Base-by-base conservation (phyloP, 1,140 invertebrate genomes). In the Aleiodes sp. region DNA sequence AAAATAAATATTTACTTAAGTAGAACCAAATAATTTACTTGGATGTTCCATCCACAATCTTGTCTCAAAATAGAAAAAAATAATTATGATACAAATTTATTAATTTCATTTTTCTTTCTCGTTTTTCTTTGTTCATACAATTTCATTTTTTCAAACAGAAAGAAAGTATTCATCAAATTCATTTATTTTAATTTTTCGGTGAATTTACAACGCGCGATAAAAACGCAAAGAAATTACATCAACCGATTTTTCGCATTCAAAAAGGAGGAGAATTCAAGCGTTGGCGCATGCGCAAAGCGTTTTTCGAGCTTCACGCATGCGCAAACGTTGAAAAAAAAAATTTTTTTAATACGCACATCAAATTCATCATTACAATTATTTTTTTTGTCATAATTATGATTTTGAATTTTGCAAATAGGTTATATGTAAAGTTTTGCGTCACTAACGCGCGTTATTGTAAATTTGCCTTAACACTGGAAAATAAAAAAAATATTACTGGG, bases 1-100 rank as follows among this genome's bases (percentile, higher is more conserved):
- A 65, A 65, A 77, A 78, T 77, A 75, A 71, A 39, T 73, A 46
- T 46, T 61, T 35, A n/a, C 6, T 52, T 52, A 52, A 52, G 46
- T 52, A 43, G 39, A 43, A 16, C 46, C n/a, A n/a, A 52, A 52
- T 52, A 52, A 52, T 52, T 52, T 16, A 52, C 46, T 52, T 52
- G 46, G 46, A 52, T 52, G 46, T 24, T 52, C 10, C 6, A 52
- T 52, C 46, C 46, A 52, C 46, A 52, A 52, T 52, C 46, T 52
- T 52, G 46, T 52, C 39, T 43, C 39, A n/a, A 43, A 16, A 43
- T n/a, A n/a, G n/a, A n/a, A n/a, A n/a, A n/a, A n/a, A n/a, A 43
- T 16, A 43, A 21, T 21, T 52, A 52, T 52, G 26, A 26, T 52
- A 52, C 46, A 52, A 52, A 16, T n/a, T n/a, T n/a, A 52, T 24